These are phyloP conservation scores for Hermatobates lingyangjiaoensis DNA, from an alignment of 1,140 invertebrate genomes.

Conservation along the genomic window DNA sequence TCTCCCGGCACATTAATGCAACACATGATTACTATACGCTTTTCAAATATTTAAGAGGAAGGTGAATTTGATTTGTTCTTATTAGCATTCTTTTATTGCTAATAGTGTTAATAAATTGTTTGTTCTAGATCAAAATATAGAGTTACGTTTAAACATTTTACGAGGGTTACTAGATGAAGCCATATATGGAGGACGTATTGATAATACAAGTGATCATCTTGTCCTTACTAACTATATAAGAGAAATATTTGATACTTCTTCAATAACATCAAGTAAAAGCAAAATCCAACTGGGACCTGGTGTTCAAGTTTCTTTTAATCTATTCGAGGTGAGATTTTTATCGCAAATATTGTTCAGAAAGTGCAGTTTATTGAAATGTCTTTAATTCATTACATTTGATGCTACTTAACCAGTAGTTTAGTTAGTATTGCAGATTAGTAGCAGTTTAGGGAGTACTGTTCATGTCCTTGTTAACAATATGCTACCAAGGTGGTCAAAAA, in stretches of 20 bases:
- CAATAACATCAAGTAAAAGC: slow-evolving; percentile 27
- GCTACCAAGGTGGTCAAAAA: too few relatives aligned
- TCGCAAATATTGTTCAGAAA: neutral
- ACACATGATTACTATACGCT: neutral
- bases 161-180: slow-evolving; percentile 62
- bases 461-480: neutral
- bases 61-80: neutral
- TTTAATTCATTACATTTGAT: neutral
- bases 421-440: neutral
- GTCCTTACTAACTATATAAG: slow-evolving; percentile 53
- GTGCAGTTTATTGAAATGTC: neutral
- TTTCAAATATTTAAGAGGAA: neutral
- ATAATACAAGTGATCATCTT: slow-evolving; percentile 56
- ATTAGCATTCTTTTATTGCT: neutral
- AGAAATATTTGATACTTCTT: slow-evolving; percentile 45
- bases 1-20: neutral
- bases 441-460: neutral
- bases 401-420: neutral
- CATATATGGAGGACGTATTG: slow-evolving; percentile 75
- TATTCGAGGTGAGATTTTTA: slow-evolving; percentile 26
- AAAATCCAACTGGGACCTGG: slow-evolving; percentile 30
- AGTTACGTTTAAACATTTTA: slow-evolving; percentile 53
- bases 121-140: slow-evolving; percentile 12
- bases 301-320: slow-evolving; percentile 29
- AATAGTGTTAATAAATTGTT: neutral